Conservation (phyloP, 2,113 vertebrate genomes). For the Columbina picui region DNA sequence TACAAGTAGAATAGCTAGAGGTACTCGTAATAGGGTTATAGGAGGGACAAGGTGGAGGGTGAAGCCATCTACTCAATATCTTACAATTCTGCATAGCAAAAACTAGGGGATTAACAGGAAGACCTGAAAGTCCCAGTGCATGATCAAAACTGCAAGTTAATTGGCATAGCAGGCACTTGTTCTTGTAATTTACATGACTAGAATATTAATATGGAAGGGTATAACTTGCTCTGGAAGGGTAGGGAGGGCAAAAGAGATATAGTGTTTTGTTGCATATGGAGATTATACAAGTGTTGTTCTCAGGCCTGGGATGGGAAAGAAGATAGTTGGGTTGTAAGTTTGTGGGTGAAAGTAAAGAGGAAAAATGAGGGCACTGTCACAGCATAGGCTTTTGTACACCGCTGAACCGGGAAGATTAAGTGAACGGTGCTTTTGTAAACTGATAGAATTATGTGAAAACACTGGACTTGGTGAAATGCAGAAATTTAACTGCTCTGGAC, state of each 20-base stretch:
- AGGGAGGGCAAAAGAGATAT: not conserved
- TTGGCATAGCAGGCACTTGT: conserved; percentile 50
- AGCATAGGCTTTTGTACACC: not conserved
- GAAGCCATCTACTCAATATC: not conserved
- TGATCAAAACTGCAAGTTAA: conserved; percentile 51
- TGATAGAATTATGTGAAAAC: not conserved
- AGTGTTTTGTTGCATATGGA: not conserved
- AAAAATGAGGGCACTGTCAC: not conserved
- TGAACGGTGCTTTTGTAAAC: not conserved
- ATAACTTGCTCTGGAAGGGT: not conserved
- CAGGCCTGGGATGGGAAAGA: not conserved
- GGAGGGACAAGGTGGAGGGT: not conserved
- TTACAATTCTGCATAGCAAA: not conserved
- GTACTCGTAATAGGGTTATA: not conserved
- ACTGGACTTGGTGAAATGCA: not conserved
- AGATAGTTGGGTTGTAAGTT: not conserved
- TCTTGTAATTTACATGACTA: conserved; percentile 36
- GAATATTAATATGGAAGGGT: conserved; percentile 40
- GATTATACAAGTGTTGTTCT: not conserved
- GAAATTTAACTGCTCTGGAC: not conserved
- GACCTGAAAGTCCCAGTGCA: not conserved
- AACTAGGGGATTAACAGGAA: conserved; percentile 1
- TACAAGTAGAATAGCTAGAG: not conserved
- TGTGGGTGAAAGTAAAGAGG: not conserved
- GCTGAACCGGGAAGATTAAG: not conserved